Percentiles rank a stretch among this genome's conserved stretches.
Conservation (phyloP, 2,888 invertebrate species). For the Eristalis intricaria region DNA sequence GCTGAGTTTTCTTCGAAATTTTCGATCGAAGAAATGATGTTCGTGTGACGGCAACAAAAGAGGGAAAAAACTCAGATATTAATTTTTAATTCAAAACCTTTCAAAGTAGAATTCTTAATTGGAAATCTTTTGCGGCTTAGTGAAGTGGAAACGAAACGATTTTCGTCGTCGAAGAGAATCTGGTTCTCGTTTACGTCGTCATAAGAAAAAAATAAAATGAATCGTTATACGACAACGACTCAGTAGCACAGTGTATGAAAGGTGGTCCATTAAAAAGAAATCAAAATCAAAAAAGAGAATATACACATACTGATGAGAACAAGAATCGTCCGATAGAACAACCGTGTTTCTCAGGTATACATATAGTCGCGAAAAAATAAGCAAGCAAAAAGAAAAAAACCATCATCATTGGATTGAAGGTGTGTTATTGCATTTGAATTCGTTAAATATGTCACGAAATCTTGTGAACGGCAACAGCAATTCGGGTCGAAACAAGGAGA, state of each 20-base stretch:
- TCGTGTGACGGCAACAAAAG: slow-evolving; percentile 7
- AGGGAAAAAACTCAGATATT: background rate
- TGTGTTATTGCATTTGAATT: background rate
- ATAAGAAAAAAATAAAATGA: slow-evolving; percentile 40
- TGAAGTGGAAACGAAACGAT: slow-evolving; percentile 13
- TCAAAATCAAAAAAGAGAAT: slow-evolving; percentile 3
- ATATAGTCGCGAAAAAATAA: background rate
- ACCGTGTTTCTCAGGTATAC: background rate
- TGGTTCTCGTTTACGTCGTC: slow-evolving; percentile 24
- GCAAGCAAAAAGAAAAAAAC: background rate
- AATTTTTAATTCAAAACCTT: background rate
- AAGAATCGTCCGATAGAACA: background rate
- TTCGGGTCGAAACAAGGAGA: slow-evolving; percentile 80
- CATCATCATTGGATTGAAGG: background rate
- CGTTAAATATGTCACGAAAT: slow-evolving; percentile 62
- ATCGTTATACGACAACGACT: slow-evolving; percentile 28
- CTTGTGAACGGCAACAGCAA: slow-evolving; percentile 71
- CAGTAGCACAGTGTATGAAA: background rate
- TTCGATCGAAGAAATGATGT: slow-evolving; percentile 22
- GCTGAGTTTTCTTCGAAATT: background rate
- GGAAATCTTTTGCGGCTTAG: background rate
- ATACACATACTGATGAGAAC: slow-evolving; percentile 11
- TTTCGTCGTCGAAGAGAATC: background rate
- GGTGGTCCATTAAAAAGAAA: slow-evolving; percentile 24
- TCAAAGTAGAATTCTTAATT: background rate